These are phyloP conservation scores for Hyperoodon ampullatus DNA, from an alignment of 2,113 vertebrate species.

Conservation along the genomic window DNA sequence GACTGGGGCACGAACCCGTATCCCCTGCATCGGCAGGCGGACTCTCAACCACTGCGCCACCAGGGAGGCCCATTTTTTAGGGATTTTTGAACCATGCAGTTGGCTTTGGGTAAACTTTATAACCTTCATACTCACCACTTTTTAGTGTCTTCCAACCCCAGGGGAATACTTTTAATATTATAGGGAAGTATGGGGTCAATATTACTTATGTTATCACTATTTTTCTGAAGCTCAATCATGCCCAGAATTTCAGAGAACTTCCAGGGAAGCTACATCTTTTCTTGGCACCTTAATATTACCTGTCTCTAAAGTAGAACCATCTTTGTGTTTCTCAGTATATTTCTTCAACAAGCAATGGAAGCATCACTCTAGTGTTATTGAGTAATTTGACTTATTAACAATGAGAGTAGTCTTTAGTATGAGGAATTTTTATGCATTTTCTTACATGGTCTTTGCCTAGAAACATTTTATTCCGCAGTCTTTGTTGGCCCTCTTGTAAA, in stretches of 20 bases:
- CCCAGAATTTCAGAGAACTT: neutral
- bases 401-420: neutral
- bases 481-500: slow-evolving; percentile 64
- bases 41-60: too few relatives aligned
- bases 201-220: neutral
- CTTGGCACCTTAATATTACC: neutral
- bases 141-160: neutral
- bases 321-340: neutral
- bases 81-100: neutral
- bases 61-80: too few relatives aligned
- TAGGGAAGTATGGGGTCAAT: neutral
- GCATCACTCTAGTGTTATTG: neutral
- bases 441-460: neutral
- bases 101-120: neutral
- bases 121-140: neutral
- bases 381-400: neutral
- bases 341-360: neutral
- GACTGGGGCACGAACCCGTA: too few relatives aligned
- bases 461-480: neutral
- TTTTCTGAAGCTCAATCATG: neutral
- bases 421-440: neutral
- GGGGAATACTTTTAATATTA: neutral
- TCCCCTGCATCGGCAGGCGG: too few relatives aligned
- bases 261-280: neutral
- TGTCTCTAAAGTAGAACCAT: neutral